phyloP scores from a whole-genome alignment of 2,113 vertebrate genomes.

The Notothenia coriiceps region DNA sequence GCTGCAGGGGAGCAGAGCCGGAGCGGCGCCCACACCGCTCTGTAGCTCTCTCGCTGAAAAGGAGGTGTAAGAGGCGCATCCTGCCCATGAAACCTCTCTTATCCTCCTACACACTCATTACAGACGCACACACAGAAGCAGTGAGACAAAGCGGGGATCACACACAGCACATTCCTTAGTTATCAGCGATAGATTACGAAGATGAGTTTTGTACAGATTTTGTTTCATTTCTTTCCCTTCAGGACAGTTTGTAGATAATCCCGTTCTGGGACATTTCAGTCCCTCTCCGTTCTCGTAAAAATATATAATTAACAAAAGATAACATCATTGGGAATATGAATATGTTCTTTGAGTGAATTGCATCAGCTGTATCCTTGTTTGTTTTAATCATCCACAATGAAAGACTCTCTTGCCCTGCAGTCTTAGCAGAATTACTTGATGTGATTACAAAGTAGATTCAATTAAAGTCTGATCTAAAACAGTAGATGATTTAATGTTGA shows the following conservation, averaged over 20 bases:
- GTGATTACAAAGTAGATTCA: constrained; percentile 22
- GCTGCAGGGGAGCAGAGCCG: constrained; percentile 58
- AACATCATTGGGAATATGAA: constrained; percentile 30
- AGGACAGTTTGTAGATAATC: constrained; percentile 58
- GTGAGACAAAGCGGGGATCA: constrained; percentile 51
- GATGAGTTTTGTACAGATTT: constrained; percentile 45
- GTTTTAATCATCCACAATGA: constrained; percentile 19
- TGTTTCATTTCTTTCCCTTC: constrained; percentile 47
- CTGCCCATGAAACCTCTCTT: constrained; percentile 59
- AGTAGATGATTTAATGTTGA: constrained; percentile 1
- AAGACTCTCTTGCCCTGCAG: constrained; percentile 1
- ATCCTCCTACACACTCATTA: constrained; percentile 76
- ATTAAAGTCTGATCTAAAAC: constrained; percentile 11
- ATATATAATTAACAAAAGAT: constrained; percentile 58
- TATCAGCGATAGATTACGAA: constrained; percentile 45
- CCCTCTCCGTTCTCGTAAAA: constrained; percentile 26
- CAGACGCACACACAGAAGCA: constrained; percentile 25
- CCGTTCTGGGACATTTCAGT: constrained; percentile 42
- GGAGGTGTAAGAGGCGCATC: constrained; percentile 28
- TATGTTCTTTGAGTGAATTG: constrained; percentile 34
- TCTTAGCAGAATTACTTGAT: background rate
- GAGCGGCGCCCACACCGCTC: constrained; percentile 61
- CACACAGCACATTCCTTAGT: constrained; percentile 2
- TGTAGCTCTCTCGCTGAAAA: constrained; percentile 28
- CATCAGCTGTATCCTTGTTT: constrained; percentile 48